These are phyloP conservation scores for Stigmatopora nigra DNA, from an alignment of 2,113 vertebrate species.

Conservation along the genomic window DNA sequence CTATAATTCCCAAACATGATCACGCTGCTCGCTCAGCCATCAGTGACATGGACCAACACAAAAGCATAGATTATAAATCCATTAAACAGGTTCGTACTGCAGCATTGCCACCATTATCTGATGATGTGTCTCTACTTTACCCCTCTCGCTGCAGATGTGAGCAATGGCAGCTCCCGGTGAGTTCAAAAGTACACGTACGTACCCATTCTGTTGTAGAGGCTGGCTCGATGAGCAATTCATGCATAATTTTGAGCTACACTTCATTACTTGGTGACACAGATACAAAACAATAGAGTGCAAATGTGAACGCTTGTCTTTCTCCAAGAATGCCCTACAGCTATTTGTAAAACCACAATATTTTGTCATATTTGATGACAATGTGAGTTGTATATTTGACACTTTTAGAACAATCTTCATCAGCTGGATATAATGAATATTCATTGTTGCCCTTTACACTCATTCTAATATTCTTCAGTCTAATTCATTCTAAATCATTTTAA, in stretches of 20 bases:
- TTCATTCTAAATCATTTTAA: too few relatives aligned
- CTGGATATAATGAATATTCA: too few relatives aligned
- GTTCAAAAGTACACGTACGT: slow-evolving; percentile 43
- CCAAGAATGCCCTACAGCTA: too few relatives aligned
- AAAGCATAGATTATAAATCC: slow-evolving; percentile 66
- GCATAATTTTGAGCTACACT: slow-evolving; percentile 18
- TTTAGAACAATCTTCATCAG: too few relatives aligned
- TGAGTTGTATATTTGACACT: too few relatives aligned
- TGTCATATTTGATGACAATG: too few relatives aligned
- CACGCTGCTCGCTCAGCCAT: slow-evolving; percentile 43
- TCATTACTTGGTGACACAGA: too few relatives aligned
- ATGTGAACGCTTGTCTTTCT: too few relatives aligned
- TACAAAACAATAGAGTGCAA: too few relatives aligned
- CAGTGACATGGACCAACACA: slow-evolving; percentile 43
- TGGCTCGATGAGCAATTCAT: slow-evolving; percentile 16
- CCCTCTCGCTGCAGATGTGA: slow-evolving; percentile 36
- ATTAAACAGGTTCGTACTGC: slow-evolving; percentile 63
- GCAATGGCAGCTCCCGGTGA: slow-evolving; percentile 37
- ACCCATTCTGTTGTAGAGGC: slow-evolving; percentile 40
- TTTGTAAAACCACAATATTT: too few relatives aligned
- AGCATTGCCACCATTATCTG: slow-evolving; percentile 61
- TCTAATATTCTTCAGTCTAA: too few relatives aligned
- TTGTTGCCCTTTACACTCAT: too few relatives aligned
- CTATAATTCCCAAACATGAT: slow-evolving; percentile 55
- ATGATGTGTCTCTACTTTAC: slow-evolving; percentile 52